Evolutionary conservation across 2,113 vertebrate genomes (phyloP).

Genomic region (Gnathonemus longibarbis): DNA sequence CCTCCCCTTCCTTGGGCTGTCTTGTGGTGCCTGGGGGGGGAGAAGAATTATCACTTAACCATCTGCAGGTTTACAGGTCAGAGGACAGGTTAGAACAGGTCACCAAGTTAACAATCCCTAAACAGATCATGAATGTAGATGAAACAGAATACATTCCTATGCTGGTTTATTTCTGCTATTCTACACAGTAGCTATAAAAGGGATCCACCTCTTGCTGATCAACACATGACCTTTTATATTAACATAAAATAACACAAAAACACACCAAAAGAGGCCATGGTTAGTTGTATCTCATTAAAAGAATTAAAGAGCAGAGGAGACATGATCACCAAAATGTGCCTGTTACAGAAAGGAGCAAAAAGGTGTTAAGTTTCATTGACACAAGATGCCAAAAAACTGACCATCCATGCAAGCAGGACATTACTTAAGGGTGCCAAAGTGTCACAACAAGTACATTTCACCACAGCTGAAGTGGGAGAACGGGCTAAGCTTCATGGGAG

Average conservation of each 20-base stretch:
- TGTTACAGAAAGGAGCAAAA: background rate
- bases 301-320: background rate
- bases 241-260: background rate
- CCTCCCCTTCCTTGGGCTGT: conserved; percentile 97
- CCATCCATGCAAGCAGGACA: background rate
- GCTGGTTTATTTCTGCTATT: background rate
- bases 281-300: background rate
- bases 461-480: background rate
- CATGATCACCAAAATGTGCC: background rate
- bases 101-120: background rate
- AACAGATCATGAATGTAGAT: background rate
- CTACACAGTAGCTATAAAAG: background rate
- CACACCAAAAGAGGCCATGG: background rate
- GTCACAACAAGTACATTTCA: background rate
- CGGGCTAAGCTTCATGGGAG: background rate
- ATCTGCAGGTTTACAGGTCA: background rate
- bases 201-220: background rate
- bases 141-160: background rate
- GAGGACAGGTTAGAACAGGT: background rate
- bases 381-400: background rate
- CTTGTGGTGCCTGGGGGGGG: conserved; percentile 84
- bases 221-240: background rate
- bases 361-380: background rate
- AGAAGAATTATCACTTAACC: conserved; percentile 24
- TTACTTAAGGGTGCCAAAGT: background rate